Evolutionary conservation across 2,113 vertebrate species (phyloP).

Genomic region (Cepphus grylle): DNA sequence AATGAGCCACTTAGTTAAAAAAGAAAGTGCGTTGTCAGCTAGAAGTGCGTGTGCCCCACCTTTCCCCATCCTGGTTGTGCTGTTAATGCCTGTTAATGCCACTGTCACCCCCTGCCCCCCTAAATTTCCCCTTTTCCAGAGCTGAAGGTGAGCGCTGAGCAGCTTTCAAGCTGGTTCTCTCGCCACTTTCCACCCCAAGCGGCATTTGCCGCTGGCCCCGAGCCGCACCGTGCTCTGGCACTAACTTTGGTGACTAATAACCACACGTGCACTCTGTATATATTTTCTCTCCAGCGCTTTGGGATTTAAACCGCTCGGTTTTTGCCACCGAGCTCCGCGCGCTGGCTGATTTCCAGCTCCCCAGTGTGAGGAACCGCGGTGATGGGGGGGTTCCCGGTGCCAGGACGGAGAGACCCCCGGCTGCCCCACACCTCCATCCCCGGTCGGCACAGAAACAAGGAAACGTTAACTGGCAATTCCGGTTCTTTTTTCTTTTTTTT

Average conservation of each 20-base stretch:
- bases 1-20: neutral
- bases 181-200: neutral
- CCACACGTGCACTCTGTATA: rapidly evolving
- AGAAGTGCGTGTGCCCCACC: rapidly evolving
- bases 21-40: neutral
- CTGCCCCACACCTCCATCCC: neutral
- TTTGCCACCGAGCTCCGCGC: neutral
- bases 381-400: neutral
- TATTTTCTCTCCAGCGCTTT: neutral
- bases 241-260: too few relatives aligned
- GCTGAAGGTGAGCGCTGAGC: neutral
- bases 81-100: too few relatives aligned
- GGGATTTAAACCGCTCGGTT: too few relatives aligned
- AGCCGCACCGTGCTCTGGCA: neutral
- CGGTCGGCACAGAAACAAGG: neutral
- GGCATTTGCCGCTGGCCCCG: neutral
- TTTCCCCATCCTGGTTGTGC: rapidly evolving
- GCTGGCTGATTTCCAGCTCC: neutral
- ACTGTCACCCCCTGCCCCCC: too few relatives aligned
- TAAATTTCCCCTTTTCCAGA: rapidly evolving
- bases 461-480: neutral
- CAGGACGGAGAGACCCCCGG: neutral
- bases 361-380: neutral
- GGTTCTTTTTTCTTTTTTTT: neutral
- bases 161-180: neutral